These are phyloP conservation scores for Sternarchorhynchus goeldii DNA, from an alignment of 2,797 vertebrate genomes.

Conservation along the genomic window DNA sequence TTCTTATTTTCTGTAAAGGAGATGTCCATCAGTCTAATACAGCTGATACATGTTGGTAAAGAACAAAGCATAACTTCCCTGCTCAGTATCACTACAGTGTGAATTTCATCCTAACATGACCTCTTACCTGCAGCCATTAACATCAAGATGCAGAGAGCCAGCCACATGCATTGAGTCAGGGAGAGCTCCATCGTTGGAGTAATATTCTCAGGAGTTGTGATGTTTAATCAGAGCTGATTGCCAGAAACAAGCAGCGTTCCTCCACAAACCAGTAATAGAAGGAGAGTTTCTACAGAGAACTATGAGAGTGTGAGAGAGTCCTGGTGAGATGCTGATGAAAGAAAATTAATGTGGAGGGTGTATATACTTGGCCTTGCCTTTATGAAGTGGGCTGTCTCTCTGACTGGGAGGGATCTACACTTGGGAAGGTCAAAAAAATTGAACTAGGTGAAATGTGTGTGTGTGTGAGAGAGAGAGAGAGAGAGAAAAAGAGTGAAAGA, in stretches of 20 bases:
- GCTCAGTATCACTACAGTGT: too few relatives aligned
- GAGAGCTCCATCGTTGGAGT: neutral
- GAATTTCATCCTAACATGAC: too few relatives aligned
- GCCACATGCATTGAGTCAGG: neutral
- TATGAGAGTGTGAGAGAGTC: neutral
- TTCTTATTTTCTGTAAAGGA: neutral
- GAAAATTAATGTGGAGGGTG: neutral
- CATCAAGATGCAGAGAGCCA: neutral
- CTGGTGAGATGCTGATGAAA: neutral
- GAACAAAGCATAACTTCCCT: neutral
- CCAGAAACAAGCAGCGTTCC: neutral
- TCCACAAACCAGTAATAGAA: too few relatives aligned
- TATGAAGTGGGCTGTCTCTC: neutral
- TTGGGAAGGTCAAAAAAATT: slow-evolving; percentile 23
- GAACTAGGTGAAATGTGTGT: neutral
- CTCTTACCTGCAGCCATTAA: neutral
- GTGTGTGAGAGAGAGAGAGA: too few relatives aligned
- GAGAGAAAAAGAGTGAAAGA: too few relatives aligned
- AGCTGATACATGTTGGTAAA: neutral
- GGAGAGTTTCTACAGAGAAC: neutral
- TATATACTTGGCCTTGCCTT: slow-evolving; percentile 12
- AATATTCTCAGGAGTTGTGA: neutral
- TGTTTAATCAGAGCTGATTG: neutral
- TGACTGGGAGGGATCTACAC: slow-evolving; percentile 25
- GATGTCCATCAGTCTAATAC: neutral